phyloP scores from a whole-genome alignment of 2,113 vertebrate species.

The Muntiacus muntjak region DNA sequence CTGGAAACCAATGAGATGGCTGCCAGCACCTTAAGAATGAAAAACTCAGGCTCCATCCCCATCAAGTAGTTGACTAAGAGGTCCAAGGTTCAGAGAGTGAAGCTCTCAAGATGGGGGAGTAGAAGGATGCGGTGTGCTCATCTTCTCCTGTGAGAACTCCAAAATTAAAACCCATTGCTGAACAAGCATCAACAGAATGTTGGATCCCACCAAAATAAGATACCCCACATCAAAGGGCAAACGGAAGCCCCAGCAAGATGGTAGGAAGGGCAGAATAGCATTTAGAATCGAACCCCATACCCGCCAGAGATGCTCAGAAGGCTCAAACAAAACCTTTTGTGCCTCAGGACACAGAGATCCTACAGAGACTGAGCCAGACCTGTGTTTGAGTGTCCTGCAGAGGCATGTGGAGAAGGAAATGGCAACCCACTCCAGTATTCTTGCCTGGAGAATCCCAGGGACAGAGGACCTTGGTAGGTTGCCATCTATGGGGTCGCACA shows the following conservation, averaged over 20 bases:
- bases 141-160: not conserved
- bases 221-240: not conserved
- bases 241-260: not conserved
- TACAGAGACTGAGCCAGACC: not conserved
- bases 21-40: not conserved
- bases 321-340: not conserved
- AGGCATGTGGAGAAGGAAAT: not conserved
- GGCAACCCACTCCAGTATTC: not conserved
- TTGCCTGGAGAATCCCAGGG: not conserved
- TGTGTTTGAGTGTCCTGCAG: not conserved
- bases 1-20: not conserved
- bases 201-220: not conserved
- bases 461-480: not conserved
- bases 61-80: not conserved
- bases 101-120: not conserved
- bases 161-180: not conserved
- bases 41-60: not conserved
- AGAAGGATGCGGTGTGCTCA: not conserved
- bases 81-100: not conserved
- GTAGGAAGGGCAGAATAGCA: not conserved
- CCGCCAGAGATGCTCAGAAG: accelerated
- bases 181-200: not conserved
- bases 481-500: not conserved
- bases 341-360: not conserved
- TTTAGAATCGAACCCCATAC: not conserved